Evolutionary conservation across 2,888 invertebrate species (phyloP).

Genomic region (Philereme transversata): DNA sequence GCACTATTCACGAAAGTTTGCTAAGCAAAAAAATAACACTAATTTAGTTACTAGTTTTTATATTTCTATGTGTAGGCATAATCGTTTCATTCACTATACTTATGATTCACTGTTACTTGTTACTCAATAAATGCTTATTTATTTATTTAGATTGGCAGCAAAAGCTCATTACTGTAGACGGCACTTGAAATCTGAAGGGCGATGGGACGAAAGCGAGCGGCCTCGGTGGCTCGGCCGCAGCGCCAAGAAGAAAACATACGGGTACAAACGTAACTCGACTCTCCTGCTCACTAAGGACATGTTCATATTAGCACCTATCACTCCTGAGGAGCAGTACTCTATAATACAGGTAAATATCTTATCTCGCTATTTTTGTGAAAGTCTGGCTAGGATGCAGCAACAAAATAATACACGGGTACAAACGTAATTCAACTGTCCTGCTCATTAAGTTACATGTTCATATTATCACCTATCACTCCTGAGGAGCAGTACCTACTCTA

Average conservation of each 20-base stretch:
- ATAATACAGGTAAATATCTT: slow-evolving; percentile 45
- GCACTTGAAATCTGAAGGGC: slow-evolving; percentile 54
- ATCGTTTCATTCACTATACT: no score
- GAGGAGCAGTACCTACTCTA: not conserved
- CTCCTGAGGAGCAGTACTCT: slow-evolving; percentile 67
- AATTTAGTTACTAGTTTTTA: no score
- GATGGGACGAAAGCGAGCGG: slow-evolving; percentile 54
- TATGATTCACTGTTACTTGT: no score
- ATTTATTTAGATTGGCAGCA: slow-evolving; percentile 56
- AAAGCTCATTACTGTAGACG: slow-evolving; percentile 68
- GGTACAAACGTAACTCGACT: slow-evolving; percentile 6
- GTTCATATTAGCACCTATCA: slow-evolving; percentile 44
- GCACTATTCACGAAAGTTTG: no score
- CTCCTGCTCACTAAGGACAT: slow-evolving; percentile 17
- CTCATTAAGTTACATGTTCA: slow-evolving; percentile 20
- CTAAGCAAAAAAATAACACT: no score
- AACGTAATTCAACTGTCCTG: slow-evolving; percentile 1
- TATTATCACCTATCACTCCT: slow-evolving; percentile 43
- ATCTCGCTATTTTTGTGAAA: not conserved
- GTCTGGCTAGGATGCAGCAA: slow-evolving; percentile 55
- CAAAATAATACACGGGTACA: slow-evolving; percentile 6
- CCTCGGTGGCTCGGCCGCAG: slow-evolving; percentile 59
- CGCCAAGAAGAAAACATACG: slow-evolving; percentile 22
- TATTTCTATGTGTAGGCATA: no score
- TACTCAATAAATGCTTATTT: no score